phyloP scores from a whole-genome alignment of 1,140 invertebrate species.

The Zeugodacus cucurbitae region DNA sequence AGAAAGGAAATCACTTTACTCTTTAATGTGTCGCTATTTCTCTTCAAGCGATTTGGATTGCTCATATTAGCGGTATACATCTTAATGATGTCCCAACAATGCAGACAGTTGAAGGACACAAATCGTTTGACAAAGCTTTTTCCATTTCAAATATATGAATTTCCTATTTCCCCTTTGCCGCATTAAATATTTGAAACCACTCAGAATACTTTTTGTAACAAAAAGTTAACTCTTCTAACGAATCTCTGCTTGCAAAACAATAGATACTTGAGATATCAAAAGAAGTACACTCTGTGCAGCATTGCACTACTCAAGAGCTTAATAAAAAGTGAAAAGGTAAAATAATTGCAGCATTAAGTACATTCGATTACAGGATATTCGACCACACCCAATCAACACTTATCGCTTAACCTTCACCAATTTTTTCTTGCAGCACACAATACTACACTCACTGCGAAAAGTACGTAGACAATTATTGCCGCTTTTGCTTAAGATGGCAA shows the following conservation, averaged over 20 bases:
- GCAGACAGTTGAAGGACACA: too few relatives aligned
- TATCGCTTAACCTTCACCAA: constrained; percentile 6
- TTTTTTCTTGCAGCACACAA: background rate
- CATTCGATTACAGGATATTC: background rate
- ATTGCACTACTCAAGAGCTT: background rate
- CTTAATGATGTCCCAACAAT: too few relatives aligned
- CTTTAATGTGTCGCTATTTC: too few relatives aligned
- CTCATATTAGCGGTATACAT: too few relatives aligned
- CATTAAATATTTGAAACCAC: background rate
- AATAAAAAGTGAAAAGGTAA: constrained; percentile 4
- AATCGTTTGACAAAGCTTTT: too few relatives aligned
- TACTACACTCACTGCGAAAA: background rate
- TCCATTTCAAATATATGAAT: too few relatives aligned
- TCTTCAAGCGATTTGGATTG: too few relatives aligned
- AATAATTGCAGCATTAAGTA: background rate
- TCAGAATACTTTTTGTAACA: background rate
- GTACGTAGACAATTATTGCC: background rate
- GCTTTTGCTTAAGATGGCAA: background rate
- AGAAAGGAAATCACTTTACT: too few relatives aligned
- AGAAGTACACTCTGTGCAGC: background rate
- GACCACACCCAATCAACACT: constrained; percentile 5
- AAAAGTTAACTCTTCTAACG: background rate
- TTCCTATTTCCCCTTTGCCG: background rate
- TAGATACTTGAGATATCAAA: background rate
- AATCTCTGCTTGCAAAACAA: background rate